Conservation (phyloP, 2,113 vertebrate species). For the Laterallus jamaicensis region DNA sequence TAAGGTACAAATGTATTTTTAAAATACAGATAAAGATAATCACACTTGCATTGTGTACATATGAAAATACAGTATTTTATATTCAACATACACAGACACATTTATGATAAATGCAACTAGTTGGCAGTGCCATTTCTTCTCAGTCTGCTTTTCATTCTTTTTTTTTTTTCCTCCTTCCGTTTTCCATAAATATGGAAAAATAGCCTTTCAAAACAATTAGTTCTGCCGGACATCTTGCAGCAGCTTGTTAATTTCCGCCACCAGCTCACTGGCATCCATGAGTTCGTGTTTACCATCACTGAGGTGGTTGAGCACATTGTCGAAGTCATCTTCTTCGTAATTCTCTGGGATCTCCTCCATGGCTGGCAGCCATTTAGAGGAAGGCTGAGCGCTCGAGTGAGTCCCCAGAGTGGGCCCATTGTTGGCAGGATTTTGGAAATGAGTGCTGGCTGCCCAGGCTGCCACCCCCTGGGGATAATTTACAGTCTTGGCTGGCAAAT, state of each 20-base stretch:
- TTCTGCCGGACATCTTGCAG: conserved; percentile 95
- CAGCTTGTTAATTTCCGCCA: conserved; percentile 98
- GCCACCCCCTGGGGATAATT: conserved; percentile 92
- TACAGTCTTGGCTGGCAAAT: conserved; percentile 83
- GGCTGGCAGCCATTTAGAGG: conserved; percentile 94
- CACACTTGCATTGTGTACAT: conserved; percentile 98
- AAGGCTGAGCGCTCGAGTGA: conserved; percentile 84
- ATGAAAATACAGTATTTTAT: conserved; percentile 95
- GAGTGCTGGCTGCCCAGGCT: conserved; percentile 94
- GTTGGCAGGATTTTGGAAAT: conserved; percentile 91
- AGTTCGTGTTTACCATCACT: conserved; percentile 94
- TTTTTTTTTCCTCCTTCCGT: background rate
- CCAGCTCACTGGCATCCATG: conserved; percentile 96
- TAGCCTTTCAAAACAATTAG: conserved; percentile 67
- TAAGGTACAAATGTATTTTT: conserved; percentile 99
- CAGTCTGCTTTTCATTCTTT: conserved; percentile 32
- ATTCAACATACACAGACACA: conserved; percentile 99
- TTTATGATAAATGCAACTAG: conserved; percentile 95
- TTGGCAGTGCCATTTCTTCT: conserved; percentile 84
- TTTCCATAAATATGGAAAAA: conserved; percentile 77
- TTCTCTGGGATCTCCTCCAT: conserved; percentile 99
- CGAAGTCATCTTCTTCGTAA: conserved; percentile 96
- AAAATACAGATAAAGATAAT: conserved; percentile 99
- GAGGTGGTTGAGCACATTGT: conserved; percentile 93
- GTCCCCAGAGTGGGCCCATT: conserved; percentile 78